Evolutionary conservation across 2,888 invertebrate genomes (phyloP), one percentile per base, ranked within the genome.

Genomic region (Apamea crenata): DNA sequence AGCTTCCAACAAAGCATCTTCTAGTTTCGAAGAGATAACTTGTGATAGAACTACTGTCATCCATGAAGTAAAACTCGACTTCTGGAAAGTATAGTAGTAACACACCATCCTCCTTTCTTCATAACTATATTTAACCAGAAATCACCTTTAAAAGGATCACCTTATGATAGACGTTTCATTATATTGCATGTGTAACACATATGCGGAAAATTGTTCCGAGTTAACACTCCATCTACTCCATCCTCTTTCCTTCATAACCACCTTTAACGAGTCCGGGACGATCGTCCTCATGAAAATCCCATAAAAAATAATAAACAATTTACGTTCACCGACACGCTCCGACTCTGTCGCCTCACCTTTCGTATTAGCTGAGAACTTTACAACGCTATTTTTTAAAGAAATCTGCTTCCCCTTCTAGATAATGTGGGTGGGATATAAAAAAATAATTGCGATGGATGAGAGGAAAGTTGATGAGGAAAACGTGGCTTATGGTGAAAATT

Each of bases 221-320:
- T 29, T 14, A 72, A 8, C 72, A 68, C 74, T 83, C 83, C 81
- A 85, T 73, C 66, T 2, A 21, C 63, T 72, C 61, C 2, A 40
- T 65, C 1, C 16, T 80, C 79, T 40, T 73, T 77, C 61, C 25
- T 29, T 29, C 70, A 71, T 63, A 80, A 73, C 66, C 75, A 82
- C 76, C 78, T 85, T 90, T 94, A 95, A 94, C 93, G 94, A 93
- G 92, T 86, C 90, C 87, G 88, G 90, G 90, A 86, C 68, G 91
- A 91, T 93, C 93, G 90, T 92, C 93, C 92, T 93, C 93, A 93
- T 95, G 95, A 95, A 95, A 95, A 94, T 92, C 92, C 92, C 95
- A 94, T 96, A 96, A 96, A 96, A 96, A 96, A 96, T 96, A 96
- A 96, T 96, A 96, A 95, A 96, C 96, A 96, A 96, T 96, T 96